Conservation (phyloP, 2,797 vertebrate species). For the Crotalus adamanteus region DNA sequence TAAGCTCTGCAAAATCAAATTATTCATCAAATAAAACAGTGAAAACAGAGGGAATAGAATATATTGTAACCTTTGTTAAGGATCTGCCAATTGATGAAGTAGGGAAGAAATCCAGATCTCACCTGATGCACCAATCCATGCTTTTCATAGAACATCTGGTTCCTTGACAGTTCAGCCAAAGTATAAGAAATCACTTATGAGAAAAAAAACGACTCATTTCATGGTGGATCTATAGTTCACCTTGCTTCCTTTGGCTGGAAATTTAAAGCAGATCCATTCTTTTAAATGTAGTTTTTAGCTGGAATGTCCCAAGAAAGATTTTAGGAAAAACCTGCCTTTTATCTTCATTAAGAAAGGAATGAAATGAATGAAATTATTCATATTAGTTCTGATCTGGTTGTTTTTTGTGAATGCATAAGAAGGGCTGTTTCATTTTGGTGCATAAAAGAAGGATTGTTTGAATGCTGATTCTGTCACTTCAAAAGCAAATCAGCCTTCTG, state of each 20-base stretch:
- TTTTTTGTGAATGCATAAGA: background rate
- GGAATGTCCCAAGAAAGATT: background rate
- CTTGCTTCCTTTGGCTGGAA: background rate
- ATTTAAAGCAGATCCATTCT: background rate
- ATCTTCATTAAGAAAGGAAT: background rate
- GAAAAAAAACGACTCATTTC: background rate
- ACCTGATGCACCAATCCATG: background rate
- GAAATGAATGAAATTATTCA: background rate
- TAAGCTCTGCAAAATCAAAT: background rate
- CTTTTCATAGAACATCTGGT: background rate
- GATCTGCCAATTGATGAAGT: background rate
- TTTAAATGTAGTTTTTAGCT: background rate
- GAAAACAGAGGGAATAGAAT: background rate
- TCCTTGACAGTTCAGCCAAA: background rate
- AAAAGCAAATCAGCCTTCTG: background rate
- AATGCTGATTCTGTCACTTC: background rate
- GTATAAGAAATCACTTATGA: background rate
- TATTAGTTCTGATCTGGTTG: background rate
- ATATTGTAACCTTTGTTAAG: background rate
- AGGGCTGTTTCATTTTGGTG: fast-evolving
- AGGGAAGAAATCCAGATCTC: background rate
- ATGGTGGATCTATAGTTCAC: background rate
- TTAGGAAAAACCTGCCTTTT: background rate
- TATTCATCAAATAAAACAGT: background rate
- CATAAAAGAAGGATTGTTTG: constrained; percentile 28